A percentile compares a stretch with the other conserved stretches of the same genome.
Evolutionary conservation across 2,888 invertebrate genomes (phyloP).

Genomic region (Poecilus cupreus): DNA sequence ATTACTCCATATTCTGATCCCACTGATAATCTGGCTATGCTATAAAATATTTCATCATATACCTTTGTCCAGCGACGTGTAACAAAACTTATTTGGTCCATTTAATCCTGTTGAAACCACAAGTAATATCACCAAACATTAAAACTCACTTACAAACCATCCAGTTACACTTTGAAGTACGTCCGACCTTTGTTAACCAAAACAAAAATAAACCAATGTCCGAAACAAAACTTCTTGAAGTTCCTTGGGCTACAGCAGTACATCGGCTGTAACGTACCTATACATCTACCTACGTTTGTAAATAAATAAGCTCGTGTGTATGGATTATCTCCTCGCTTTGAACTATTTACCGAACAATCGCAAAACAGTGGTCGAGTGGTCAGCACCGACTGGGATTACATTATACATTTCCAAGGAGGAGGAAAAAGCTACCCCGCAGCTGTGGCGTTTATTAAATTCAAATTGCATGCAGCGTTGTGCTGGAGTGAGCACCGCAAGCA

Average conservation of each 20-base stretch:
- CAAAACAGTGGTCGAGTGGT: constrained; percentile 11
- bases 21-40: too few relatives aligned
- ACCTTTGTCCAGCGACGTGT: too few relatives aligned
- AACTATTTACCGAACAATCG: constrained; percentile 26
- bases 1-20: too few relatives aligned
- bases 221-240: not conserved
- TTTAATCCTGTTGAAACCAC: too few relatives aligned
- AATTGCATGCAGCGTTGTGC: not conserved
- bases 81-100: too few relatives aligned
- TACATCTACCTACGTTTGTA: constrained; percentile 1
- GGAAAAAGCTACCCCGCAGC: not conserved
- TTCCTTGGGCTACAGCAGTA: not conserved
- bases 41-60: too few relatives aligned
- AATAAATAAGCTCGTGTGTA: constrained; percentile 28
- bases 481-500: too few relatives aligned
- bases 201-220: constrained; percentile 1
- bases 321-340: constrained; percentile 8
- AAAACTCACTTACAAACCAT: too few relatives aligned
- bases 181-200: not conserved
- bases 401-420: not conserved
- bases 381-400: not conserved
- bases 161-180: not conserved
- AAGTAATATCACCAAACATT: too few relatives aligned
- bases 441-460: constrained; percentile 6
- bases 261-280: not conserved